These are phyloP conservation scores for Myiotriccus ornatus DNA, from an alignment of 2,797 vertebrate species.

Conservation along the genomic window DNA sequence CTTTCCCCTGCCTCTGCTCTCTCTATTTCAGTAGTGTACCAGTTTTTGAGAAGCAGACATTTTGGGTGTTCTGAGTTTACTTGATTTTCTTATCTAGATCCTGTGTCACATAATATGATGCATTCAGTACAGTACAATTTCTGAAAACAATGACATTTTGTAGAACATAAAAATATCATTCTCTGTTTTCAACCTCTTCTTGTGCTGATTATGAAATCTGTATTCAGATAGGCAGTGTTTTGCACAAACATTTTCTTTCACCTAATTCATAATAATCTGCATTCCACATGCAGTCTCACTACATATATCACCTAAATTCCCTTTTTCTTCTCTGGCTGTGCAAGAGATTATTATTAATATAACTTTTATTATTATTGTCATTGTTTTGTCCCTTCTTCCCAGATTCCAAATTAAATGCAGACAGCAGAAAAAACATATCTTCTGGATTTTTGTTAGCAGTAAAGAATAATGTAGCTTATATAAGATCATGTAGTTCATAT, in stretches of 20 bases:
- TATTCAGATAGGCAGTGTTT: conserved; percentile 37
- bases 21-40: background rate
- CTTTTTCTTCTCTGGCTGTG: background rate
- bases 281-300: conserved; percentile 44
- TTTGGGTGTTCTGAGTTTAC: background rate
- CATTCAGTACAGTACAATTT: background rate
- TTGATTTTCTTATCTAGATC: background rate
- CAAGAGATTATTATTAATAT: background rate
- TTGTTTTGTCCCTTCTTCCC: background rate
- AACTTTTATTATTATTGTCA: conserved; percentile 17
- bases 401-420: background rate
- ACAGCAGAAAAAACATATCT: background rate
- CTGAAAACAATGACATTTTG: background rate
- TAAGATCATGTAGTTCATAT: background rate
- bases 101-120: background rate
- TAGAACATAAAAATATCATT: background rate
- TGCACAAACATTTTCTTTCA: conserved; percentile 23
- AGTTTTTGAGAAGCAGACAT: background rate
- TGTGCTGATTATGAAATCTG: conserved; percentile 33
- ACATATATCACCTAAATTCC: conserved; percentile 8
- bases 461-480: background rate
- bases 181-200: background rate
- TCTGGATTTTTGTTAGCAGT: background rate
- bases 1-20: background rate
- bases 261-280: conserved; percentile 54